Conservation (phyloP, 2,797 vertebrate genomes). For the Uromys caudimaculatus region DNA sequence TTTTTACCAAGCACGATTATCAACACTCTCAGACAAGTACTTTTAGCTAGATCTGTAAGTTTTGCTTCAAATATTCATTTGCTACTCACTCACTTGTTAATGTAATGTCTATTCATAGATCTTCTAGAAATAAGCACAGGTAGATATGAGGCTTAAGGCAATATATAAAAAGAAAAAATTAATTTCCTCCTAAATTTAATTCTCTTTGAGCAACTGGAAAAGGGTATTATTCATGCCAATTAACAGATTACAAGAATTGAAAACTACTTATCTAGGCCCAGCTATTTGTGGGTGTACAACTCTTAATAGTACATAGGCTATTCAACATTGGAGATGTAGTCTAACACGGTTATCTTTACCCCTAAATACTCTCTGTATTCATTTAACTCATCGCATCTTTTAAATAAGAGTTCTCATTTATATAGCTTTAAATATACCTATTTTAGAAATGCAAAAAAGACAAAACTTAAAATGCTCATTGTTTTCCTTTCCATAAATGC, state of each 20-base stretch:
- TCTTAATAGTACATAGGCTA: not conserved
- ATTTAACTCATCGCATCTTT: not conserved
- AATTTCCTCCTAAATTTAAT: slow-evolving; percentile 30
- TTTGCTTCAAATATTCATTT: slow-evolving; percentile 23
- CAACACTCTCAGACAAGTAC: not conserved
- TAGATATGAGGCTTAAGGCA: not conserved
- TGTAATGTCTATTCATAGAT: not conserved
- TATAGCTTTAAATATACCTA: not conserved
- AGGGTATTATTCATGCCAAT: not conserved
- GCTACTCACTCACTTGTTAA: not conserved
- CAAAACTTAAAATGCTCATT: not conserved
- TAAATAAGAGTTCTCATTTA: not conserved
- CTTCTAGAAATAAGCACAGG: not conserved
- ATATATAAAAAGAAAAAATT: not conserved
- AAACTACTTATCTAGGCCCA: not conserved
- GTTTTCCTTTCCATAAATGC: not conserved
- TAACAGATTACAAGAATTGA: slow-evolving; percentile 30
- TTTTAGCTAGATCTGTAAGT: not conserved
- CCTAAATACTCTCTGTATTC: not conserved
- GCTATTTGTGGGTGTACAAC: too few species aligned
- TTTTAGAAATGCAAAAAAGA: not conserved
- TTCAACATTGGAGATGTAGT: not conserved
- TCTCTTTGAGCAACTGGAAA: slow-evolving; percentile 1
- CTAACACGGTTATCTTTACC: not conserved
- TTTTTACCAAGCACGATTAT: not conserved